Conservation (phyloP, 1,140 invertebrate genomes). For the Papilio helenus region DNA sequence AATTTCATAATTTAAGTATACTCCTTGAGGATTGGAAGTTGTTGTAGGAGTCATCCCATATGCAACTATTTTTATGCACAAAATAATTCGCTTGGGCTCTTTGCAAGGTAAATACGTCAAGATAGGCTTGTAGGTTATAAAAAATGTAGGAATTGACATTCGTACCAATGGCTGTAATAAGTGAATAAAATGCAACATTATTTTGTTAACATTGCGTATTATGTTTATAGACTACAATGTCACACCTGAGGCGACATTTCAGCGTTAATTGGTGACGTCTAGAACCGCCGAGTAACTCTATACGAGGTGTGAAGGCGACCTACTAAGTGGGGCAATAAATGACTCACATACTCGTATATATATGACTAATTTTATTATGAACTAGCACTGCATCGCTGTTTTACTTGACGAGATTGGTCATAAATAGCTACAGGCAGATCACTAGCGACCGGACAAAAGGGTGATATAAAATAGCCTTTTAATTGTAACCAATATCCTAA, state of each 20-base stretch:
- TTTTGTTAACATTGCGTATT: not conserved
- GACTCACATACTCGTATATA: not conserved
- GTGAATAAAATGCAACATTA: not conserved
- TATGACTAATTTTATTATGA: not conserved
- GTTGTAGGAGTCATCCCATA: not conserved
- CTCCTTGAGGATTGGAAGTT: not conserved
- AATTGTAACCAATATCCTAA: too few species aligned
- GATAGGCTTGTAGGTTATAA: not conserved
- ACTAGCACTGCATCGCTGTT: not conserved
- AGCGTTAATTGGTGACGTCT: constrained; percentile 26
- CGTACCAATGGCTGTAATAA: not conserved
- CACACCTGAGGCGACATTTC: constrained; percentile 14
- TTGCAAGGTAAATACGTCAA: not conserved
- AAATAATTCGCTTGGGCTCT: not conserved
- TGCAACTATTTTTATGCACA: not conserved
- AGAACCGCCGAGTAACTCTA: constrained; percentile 15
- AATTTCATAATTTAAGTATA: not conserved
- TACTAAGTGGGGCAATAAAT: constrained; percentile 21
- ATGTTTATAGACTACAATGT: constrained; percentile 5
- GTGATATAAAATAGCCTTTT: too few species aligned
- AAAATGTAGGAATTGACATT: too few species aligned
- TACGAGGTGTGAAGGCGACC: constrained; percentile 17
- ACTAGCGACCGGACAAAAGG: too few species aligned
- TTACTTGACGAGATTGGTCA: not conserved
- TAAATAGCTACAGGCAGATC: not conserved